Conservation (phyloP, 2,888 invertebrate species). For the Platypus cylindrus region DNA sequence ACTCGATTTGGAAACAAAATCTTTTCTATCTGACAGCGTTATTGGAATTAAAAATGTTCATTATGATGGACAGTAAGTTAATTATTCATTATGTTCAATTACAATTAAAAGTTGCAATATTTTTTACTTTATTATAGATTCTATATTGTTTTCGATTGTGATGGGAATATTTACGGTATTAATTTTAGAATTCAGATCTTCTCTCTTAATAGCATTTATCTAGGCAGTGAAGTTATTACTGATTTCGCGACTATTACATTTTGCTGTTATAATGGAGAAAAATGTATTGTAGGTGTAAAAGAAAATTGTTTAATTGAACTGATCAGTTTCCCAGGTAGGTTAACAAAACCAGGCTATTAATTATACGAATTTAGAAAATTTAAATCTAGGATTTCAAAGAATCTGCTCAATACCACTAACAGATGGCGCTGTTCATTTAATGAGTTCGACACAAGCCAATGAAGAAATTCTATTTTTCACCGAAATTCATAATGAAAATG, state of each 20-base stretch:
- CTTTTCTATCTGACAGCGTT: slow-evolving; percentile 5
- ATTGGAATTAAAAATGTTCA: slow-evolving; percentile 13
- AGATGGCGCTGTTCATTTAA: slow-evolving; percentile 19
- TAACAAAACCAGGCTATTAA: not conserved
- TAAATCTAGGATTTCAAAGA: slow-evolving; percentile 18
- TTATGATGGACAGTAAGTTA: slow-evolving; percentile 15
- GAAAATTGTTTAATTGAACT: slow-evolving; percentile 8
- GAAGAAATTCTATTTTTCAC: slow-evolving; percentile 27
- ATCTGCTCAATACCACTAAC: slow-evolving; percentile 24
- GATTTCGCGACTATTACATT: slow-evolving; percentile 14
- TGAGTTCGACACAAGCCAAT: slow-evolving; percentile 19
- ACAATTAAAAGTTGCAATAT: no score
- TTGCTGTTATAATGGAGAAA: slow-evolving; percentile 7
- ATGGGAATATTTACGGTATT: slow-evolving; percentile 17
- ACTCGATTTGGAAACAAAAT: slow-evolving; percentile 12
- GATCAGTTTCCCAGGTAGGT: slow-evolving; percentile 5
- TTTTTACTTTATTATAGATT: no score
- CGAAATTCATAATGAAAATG: slow-evolving; percentile 16
- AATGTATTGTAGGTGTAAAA: slow-evolving; percentile 13
- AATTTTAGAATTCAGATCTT: no score
- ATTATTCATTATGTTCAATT: not conserved
- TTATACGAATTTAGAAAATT: slow-evolving; percentile 2
- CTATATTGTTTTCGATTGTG: slow-evolving; percentile 16
- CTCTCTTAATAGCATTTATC: no score
- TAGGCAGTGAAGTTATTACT: no score